These are phyloP conservation scores for Scomber japonicus DNA, from an alignment of 2,113 vertebrate genomes.

Conservation along the genomic window DNA sequence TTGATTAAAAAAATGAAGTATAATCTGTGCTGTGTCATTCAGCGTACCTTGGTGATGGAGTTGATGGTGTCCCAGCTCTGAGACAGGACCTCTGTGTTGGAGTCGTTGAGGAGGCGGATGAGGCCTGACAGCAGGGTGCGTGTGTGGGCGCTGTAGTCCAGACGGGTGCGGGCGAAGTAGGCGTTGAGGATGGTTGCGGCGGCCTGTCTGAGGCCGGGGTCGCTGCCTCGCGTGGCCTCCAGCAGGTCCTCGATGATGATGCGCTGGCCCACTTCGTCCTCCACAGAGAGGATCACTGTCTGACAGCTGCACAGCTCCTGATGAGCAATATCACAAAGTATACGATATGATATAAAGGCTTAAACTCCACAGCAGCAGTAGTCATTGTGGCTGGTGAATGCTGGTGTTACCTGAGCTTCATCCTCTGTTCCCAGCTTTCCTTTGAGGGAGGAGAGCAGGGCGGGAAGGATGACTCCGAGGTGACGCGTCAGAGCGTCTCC, in stretches of 20 bases:
- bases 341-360: neutral
- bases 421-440: conserved; percentile 92
- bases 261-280: conserved; percentile 94
- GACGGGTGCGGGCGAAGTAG: conserved; percentile 94
- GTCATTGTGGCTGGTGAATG: neutral
- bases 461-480: conserved; percentile 94
- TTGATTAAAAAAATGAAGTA: neutral
- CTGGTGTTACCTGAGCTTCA: conserved; percentile 87
- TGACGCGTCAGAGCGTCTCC: conserved; percentile 96
- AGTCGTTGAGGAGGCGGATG: conserved; percentile 95
- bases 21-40: neutral
- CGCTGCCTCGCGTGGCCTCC: conserved; percentile 91
- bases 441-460: conserved; percentile 94
- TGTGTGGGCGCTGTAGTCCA: conserved; percentile 92
- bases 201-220: conserved; percentile 92
- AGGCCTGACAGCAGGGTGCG: conserved; percentile 92
- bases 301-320: conserved; percentile 96
- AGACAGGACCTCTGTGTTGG: conserved; percentile 89
- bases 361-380: neutral
- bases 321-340: neutral
- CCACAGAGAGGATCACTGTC: conserved; percentile 95
- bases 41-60: conserved; percentile 94
- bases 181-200: conserved; percentile 93
- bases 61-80: conserved; percentile 99
- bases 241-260: conserved; percentile 97